These are phyloP conservation scores for Apostichopus californicus DNA, from an alignment of 35 echinoderm and acorn worm species.

Conservation along the genomic window DNA sequence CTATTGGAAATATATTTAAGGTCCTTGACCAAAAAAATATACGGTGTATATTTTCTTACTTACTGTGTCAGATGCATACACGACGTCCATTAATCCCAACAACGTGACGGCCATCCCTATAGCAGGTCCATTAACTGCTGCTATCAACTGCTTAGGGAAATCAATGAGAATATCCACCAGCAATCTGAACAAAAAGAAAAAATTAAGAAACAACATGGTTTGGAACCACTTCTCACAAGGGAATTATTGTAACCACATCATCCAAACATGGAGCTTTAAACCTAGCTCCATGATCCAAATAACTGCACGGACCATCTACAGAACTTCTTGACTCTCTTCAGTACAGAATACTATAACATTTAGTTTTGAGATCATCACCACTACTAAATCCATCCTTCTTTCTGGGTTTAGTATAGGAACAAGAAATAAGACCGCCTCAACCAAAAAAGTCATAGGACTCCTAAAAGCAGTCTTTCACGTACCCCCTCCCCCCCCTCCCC, in stretches of 20 bases:
- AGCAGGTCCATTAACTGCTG: slow-evolving; percentile 52
- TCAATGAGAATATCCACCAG: slow-evolving; percentile 11
- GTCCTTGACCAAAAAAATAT: too few species aligned
- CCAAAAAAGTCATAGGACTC: too few species aligned
- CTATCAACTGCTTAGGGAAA: background rate
- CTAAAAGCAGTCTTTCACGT: too few species aligned
- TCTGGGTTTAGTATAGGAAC: too few species aligned
- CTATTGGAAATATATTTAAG: too few species aligned
- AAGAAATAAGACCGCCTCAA: too few species aligned
- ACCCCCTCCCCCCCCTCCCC: too few species aligned
- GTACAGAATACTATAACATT: background rate
- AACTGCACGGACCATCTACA: background rate
- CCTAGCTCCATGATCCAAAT: too few species aligned
- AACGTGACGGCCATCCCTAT: slow-evolving; percentile 35
- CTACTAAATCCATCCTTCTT: too few species aligned
- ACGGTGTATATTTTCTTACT: background rate
- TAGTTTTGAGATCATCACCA: too few species aligned
- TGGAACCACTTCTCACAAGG: background rate
- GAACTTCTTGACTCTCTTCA: background rate
- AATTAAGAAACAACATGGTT: background rate
- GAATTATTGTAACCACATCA: background rate
- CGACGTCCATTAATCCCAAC: slow-evolving; percentile 24
- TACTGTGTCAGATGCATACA: slow-evolving; percentile 33
- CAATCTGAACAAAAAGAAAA: background rate
- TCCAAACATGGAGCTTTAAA: too few species aligned